A percentile compares a stretch with the other conserved stretches of the same genome.
Conservation (phyloP, 2,797 vertebrate genomes). For the Delichon dasypus region DNA sequence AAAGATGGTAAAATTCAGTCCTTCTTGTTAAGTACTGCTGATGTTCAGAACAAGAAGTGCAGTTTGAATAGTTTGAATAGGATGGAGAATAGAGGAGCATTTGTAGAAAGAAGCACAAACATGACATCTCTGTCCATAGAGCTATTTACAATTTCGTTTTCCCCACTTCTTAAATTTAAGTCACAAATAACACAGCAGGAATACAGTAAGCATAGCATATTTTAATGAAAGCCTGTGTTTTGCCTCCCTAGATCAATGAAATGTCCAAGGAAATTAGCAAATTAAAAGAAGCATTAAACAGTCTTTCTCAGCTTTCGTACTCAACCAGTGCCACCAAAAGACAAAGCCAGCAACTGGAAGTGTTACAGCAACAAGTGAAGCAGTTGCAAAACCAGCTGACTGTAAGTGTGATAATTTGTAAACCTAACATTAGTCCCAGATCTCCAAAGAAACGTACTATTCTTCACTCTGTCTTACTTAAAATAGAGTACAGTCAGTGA, state of each 20-base stretch:
- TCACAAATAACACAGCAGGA: background rate
- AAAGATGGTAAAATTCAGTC: background rate
- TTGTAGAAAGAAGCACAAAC: no score
- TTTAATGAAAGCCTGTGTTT: background rate
- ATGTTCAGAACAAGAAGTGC: background rate
- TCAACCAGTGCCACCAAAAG: slow-evolving; percentile 83
- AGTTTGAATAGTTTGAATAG: background rate
- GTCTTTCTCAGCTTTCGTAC: slow-evolving; percentile 96
- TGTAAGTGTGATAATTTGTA: slow-evolving; percentile 77
- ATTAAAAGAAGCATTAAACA: slow-evolving; percentile 95
- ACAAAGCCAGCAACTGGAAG: slow-evolving; percentile 92
- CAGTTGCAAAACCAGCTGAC: slow-evolving; percentile 92
- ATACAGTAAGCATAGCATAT: background rate
- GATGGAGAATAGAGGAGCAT: background rate
- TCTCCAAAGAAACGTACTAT: rapidly evolving
- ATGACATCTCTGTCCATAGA: background rate
- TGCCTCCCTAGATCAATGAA: slow-evolving; percentile 85
- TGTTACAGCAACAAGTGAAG: slow-evolving; percentile 91
- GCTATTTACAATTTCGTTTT: background rate
- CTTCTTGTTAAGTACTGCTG: background rate
- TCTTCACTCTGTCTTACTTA: background rate
- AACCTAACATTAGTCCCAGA: background rate
- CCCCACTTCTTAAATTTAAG: background rate
- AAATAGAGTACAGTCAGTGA: background rate
- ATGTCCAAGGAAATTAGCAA: slow-evolving; percentile 92